Evolutionary conservation across 2,797 vertebrate species (phyloP), one percentile per base, ranked within the genome.

Genomic region (Takifugu ocellatus): DNA sequence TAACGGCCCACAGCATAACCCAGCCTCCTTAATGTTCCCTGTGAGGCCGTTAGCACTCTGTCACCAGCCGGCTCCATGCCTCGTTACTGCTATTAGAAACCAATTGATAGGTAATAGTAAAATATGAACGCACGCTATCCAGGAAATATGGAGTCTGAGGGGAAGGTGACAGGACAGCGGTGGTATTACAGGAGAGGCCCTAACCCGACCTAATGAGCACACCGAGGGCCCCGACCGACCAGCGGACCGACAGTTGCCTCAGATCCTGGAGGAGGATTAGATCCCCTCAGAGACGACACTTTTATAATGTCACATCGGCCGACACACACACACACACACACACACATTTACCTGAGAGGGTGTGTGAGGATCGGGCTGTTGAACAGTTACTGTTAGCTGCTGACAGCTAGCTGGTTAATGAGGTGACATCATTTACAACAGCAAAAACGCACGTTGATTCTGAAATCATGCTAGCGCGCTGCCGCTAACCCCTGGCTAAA

Each of bases 51-150:
- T 92, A 92, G 88, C 74, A 81, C 89, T 86, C 89, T 85, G 91
- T 92, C 91, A 92, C 90, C 88, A 88, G 89, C 89, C 88, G 90
- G 89, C 90, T 85, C 84, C 85, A 87, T 88, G 88, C 89, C 90
- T 92, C 89, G 88, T 92, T 92, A 92, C 87, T 80, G 87, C 89
- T 87, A 92, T 92, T 92, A 92, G 90, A 92, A 91, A 92, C 90
- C 92, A 91, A 92, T 92, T 92, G 91, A 93, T 92, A 91, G 90
- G 89, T 92, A 92, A 92, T 91, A 92, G 90, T 93, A 91, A 92
- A 92, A 91, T 91, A 92, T 90, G 91, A 92, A 89, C 75, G 81
- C 86, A 74, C 78, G 75, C 87, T 88, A 87, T 88, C 70, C 84
- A 81, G 74, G 84, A 89, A 91, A 90, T 86, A 89, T 88, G 87